Evolutionary conservation across 64 coral and sea anemone species (phyloP), one percentile per base, ranked within the genome.

Genomic region (Montipora cactus): DNA sequence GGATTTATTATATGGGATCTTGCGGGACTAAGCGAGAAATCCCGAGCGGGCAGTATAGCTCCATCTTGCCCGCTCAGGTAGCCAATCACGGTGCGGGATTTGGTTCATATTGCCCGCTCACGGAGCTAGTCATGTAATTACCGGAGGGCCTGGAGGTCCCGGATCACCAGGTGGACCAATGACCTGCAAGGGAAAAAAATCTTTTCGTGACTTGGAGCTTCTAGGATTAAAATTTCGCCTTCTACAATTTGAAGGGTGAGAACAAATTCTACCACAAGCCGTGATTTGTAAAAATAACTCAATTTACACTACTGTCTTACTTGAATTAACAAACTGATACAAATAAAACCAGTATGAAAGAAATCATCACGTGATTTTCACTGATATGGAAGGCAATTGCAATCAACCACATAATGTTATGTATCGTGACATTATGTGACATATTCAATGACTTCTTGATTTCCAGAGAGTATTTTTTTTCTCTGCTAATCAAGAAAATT

Each of bases 81-180:
- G 25, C 25, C 25, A 28, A 28, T 28, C 25, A 28, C 25, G 1
- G 25, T 28, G 25, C 25, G 25, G 0, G 25, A 28, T 28, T 28
- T 28, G 25, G 25, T 28, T 28, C 25, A 28, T 28, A 0, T 28
- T 28, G 25, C 25, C 25, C 25, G 25, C 25, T 28, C 25, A 28
- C 25, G 25, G 25, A 28, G 25, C 25, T 28, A 28, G 44, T 19
- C 67, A 19, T 19, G 47, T 18, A 5, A 12, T 72, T 71, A 86
- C 82, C 62, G 82, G 47, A 47, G 44, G 18, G 19, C 82, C 82
- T 7, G 82, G 62, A 47, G 5, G 6, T 4, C 82, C 82, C 1
- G 82, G 82, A 71, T 86, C 82, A 21, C 82, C 82, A 50, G 66
- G 64, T 8, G 82, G 46, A 48, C 82, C 66, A 51, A 52, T 67